Evolutionary conservation across 2,797 vertebrate genomes (phyloP).

Genomic region (Selene dorsalis): DNA sequence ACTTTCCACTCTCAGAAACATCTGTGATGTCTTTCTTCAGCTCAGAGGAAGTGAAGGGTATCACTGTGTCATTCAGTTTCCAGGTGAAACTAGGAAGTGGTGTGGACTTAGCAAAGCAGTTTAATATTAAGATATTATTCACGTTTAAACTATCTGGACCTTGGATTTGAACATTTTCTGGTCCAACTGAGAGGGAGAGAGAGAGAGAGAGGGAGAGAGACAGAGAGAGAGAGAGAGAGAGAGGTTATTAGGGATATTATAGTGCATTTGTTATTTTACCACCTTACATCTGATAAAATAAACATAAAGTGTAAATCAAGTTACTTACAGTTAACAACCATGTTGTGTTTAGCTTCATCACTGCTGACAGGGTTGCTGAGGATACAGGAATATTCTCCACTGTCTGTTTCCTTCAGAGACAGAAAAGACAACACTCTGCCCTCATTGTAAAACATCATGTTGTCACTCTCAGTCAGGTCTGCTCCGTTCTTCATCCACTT

Average conservation of each 20-base stretch:
- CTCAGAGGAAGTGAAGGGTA: background rate
- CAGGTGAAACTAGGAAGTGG: constrained; percentile 63
- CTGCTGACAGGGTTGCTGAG: constrained; percentile 60
- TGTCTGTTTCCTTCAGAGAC: constrained; percentile 56
- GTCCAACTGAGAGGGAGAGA: too few species aligned
- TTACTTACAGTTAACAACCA: constrained; percentile 69
- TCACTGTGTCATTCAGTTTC: constrained; percentile 43
- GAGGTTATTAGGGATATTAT: too few species aligned
- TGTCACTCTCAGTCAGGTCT: constrained; percentile 39
- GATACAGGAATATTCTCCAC: constrained; percentile 63
- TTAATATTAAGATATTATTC: constrained; percentile 29
- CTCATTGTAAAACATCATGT: constrained; percentile 30
- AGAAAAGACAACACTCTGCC: constrained; percentile 61
- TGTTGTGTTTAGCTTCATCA: background rate
- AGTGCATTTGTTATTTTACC: too few species aligned
- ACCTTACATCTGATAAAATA: background rate
- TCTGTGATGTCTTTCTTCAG: background rate
- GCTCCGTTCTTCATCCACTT: constrained; percentile 65
- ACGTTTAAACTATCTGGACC: constrained; percentile 12
- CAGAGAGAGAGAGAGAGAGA: too few species aligned
- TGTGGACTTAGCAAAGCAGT: constrained; percentile 54
- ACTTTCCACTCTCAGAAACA: constrained; percentile 44
- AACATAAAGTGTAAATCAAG: background rate
- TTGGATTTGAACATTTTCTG: constrained; percentile 47
- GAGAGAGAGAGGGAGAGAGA: too few species aligned